Conservation (phyloP, 2,888 invertebrate species). For the Polyommatus iphigenia region DNA sequence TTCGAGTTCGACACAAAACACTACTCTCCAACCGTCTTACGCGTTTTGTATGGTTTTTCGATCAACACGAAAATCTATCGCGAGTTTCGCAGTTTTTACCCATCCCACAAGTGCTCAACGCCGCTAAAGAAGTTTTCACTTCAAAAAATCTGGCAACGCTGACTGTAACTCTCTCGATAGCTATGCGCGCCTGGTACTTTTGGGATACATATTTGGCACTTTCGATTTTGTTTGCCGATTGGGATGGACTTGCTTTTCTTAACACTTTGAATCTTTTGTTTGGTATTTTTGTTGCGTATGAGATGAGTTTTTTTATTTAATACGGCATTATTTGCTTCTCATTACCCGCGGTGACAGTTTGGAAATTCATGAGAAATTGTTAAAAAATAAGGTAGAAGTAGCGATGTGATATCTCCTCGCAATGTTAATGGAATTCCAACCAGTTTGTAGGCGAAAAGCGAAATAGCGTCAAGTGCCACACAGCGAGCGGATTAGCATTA, state of each 20-base stretch:
- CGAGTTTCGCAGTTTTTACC: too few relatives aligned
- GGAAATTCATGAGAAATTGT: neutral
- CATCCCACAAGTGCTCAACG: too few relatives aligned
- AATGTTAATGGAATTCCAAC: conserved; percentile 13
- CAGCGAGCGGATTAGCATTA: conserved; percentile 39
- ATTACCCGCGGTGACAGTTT: neutral
- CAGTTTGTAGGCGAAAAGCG: conserved; percentile 25
- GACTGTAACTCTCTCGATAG: conserved; percentile 47
- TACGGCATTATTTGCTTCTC: neutral
- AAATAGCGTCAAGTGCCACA: conserved; percentile 36
- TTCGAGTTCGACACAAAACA: too few relatives aligned
- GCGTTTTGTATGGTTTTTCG: too few relatives aligned
- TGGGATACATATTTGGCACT: conserved; percentile 70
- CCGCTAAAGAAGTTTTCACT: too few relatives aligned
- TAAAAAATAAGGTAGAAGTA: neutral
- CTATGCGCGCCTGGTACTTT: conserved; percentile 66
- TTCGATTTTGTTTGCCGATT: conserved; percentile 48
- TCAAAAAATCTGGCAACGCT: too few relatives aligned
- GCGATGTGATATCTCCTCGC: neutral
- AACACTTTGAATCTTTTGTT: neutral
- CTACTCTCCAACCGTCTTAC: too few relatives aligned
- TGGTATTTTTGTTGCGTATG: neutral
- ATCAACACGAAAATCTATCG: too few relatives aligned
- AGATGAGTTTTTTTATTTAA: neutral
- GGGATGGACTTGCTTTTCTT: neutral